phyloP scores from a whole-genome alignment of 1,140 invertebrate species.

The Asbolus verrucosus region DNA sequence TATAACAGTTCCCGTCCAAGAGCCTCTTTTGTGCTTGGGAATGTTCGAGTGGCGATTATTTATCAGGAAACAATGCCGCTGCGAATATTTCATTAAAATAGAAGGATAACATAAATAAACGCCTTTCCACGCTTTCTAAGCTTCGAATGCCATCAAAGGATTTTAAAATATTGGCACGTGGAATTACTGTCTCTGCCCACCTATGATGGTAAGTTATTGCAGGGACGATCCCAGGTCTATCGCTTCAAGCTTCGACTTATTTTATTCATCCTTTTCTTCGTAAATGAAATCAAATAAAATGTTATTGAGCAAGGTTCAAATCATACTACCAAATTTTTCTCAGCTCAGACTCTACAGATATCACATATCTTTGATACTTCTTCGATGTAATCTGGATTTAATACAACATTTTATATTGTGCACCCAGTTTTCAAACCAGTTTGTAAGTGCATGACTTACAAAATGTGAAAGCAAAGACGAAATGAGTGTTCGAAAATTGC shows the following conservation, averaged over 20 bases:
- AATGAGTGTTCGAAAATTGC: no score
- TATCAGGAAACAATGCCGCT: constrained; percentile 55
- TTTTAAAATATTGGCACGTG: constrained; percentile 4
- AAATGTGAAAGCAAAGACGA: no score
- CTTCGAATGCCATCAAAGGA: constrained; percentile 1
- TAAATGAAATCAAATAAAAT: no score
- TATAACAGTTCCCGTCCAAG: not conserved
- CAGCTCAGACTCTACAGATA: no score
- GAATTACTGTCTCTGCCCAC: not conserved
- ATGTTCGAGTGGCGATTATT: constrained; percentile 58
- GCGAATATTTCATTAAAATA: constrained; percentile 56
- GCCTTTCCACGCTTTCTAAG: not conserved
- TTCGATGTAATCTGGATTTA: no score
- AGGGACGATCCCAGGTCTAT: not conserved
- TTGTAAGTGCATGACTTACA: no score
- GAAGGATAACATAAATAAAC: constrained; percentile 27
- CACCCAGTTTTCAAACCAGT: no score
- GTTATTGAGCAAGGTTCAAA: no score
- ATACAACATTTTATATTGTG: no score
- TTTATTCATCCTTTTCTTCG: no score
- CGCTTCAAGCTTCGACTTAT: not conserved
- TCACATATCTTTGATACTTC: no score
- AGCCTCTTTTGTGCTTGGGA: constrained; percentile 54
- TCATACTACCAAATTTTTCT: no score
- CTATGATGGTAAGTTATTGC: not conserved